Percentiles rank a stretch among this genome's conserved stretches.
Conservation (phyloP, 2,113 vertebrate species). For the Cheirogaleus medius region DNA sequence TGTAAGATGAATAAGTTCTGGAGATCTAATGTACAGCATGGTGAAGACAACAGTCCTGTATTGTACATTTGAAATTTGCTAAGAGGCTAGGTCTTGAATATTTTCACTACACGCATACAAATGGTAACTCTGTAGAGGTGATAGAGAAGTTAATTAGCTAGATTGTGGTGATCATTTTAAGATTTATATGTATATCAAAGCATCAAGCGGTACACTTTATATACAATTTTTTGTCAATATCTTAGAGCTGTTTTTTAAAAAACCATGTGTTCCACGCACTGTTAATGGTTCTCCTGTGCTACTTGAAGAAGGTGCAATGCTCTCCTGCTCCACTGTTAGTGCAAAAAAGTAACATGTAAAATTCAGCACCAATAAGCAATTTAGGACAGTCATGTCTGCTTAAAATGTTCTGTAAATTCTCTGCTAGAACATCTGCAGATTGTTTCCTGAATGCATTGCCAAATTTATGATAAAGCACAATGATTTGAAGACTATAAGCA, state of each 20-base stretch:
- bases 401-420: conserved; percentile 24
- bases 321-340: conserved; percentile 91
- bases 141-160: background rate
- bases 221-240: background rate
- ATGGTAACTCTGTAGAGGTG: background rate
- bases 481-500: background rate
- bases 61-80: background rate
- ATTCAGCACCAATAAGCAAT: conserved; percentile 84
- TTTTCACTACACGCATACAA: background rate
- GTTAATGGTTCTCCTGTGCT: conserved; percentile 90
- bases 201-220: background rate
- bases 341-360: conserved; percentile 82
- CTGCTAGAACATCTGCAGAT: background rate
- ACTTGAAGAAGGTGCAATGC: conserved; percentile 92
- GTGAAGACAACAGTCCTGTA: background rate
- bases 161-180: background rate
- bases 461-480: background rate
- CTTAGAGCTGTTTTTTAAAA: background rate
- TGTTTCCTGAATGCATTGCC: conserved; percentile 3
- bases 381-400: background rate
- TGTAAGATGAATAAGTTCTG: background rate
- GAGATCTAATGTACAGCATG: background rate
- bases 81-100: background rate
- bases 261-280: conserved; percentile 91
- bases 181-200: background rate